phyloP scores from a whole-genome alignment of 1,140 invertebrate genomes.

The Cyclina sinensis region DNA sequence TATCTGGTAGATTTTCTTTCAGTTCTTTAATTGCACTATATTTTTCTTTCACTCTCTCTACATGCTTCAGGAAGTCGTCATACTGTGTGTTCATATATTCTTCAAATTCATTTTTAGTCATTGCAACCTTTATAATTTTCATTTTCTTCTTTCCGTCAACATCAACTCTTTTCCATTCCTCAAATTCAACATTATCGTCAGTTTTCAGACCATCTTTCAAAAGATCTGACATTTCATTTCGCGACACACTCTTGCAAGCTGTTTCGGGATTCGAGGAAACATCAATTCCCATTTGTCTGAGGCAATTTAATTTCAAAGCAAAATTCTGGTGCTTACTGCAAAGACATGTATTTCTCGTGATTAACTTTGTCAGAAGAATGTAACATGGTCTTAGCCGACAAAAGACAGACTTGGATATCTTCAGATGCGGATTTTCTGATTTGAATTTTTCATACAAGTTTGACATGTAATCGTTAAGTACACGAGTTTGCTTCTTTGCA shows the following conservation, averaged over 20 bases:
- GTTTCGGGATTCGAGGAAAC: too few species aligned
- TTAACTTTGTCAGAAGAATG: too few species aligned
- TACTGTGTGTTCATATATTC: neutral
- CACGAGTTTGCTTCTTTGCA: too few species aligned
- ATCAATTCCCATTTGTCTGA: neutral
- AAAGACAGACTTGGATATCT: too few species aligned
- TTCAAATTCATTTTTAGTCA: slow-evolving; percentile 41
- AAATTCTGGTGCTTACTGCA: too few species aligned
- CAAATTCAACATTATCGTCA: slow-evolving; percentile 3
- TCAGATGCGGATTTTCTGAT: too few species aligned
- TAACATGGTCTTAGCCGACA: too few species aligned
- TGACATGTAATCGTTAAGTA: too few species aligned
- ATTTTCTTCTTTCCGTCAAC: slow-evolving; percentile 31
- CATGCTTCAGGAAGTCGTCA: slow-evolving; percentile 46
- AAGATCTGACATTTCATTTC: neutral
- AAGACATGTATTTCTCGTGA: too few species aligned
- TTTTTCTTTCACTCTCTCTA: slow-evolving; percentile 23
- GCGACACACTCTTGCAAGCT: too few species aligned
- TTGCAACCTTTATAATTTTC: neutral
- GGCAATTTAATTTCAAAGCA: slow-evolving; percentile 1
- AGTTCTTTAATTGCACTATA: slow-evolving; percentile 33
- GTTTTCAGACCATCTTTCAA: neutral
- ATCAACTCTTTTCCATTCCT: slow-evolving; percentile 54
- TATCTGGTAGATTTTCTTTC: slow-evolving; percentile 48
- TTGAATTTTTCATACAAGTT: too few species aligned